These are phyloP conservation scores for Pseudopipra pipra DNA, from an alignment of 2,113 vertebrate genomes.

Conservation along the genomic window DNA sequence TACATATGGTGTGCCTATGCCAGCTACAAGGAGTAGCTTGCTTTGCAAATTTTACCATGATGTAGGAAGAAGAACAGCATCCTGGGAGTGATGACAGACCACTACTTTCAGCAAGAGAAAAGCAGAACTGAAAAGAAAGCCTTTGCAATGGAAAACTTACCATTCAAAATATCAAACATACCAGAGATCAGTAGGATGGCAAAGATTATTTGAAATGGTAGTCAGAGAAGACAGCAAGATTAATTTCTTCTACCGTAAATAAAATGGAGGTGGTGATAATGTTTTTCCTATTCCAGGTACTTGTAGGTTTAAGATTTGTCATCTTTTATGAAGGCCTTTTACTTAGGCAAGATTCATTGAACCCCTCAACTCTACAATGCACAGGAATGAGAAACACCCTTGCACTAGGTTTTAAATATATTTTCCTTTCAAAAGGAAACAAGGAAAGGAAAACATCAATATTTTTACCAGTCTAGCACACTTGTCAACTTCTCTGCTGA, in stretches of 20 bases:
- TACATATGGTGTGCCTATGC: not conserved
- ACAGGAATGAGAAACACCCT: not conserved
- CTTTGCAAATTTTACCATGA: not conserved
- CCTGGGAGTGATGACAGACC: not conserved
- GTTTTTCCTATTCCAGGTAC: not conserved
- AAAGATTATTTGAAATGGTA: not conserved
- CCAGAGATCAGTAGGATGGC: not conserved
- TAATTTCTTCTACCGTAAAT: not conserved
- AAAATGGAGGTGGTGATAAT: not conserved
- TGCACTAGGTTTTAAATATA: not conserved
- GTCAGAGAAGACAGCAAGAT: not conserved
- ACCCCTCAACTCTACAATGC: not conserved
- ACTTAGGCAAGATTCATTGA: not conserved
- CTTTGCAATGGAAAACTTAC: not conserved
- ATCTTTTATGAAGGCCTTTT: not conserved
- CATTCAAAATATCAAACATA: not conserved
- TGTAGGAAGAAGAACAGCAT: not conserved
- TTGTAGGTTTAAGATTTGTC: not conserved
- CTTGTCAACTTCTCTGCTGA: not conserved
- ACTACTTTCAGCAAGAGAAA: not conserved
- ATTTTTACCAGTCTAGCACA: not conserved
- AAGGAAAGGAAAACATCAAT: not conserved
- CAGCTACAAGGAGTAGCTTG: not conserved
- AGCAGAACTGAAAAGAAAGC: not conserved
- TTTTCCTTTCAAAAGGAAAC: not conserved